These are phyloP conservation scores for Drosophila ficusphila DNA, from an alignment of 1,140 invertebrate genomes.

Conservation along the genomic window DNA sequence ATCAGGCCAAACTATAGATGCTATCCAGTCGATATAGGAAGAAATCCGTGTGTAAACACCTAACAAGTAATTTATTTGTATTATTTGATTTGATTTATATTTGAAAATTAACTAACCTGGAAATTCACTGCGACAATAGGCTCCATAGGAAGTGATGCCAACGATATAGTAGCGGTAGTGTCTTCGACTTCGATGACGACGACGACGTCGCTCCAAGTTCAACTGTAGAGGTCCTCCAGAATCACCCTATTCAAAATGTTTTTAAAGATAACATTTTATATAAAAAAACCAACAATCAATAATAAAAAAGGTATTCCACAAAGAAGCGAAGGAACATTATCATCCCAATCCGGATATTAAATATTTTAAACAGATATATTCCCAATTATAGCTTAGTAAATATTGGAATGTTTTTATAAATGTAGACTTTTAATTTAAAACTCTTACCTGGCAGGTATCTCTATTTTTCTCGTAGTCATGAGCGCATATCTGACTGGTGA, in stretches of 20 bases:
- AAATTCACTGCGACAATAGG: constrained; percentile 67
- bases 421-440: too few relatives aligned
- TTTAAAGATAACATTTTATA: too few relatives aligned
- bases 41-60: constrained; percentile 85
- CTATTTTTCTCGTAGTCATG: constrained; percentile 57
- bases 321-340: too few relatives aligned
- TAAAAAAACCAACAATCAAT: too few relatives aligned
- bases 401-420: too few relatives aligned
- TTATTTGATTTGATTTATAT: background rate
- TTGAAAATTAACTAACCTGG: constrained; percentile 36
- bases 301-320: too few relatives aligned
- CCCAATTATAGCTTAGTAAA: too few relatives aligned
- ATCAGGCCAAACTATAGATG: constrained; percentile 80
- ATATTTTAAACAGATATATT: too few relatives aligned
- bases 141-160: constrained; percentile 79
- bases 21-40: constrained; percentile 85
- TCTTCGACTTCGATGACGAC: constrained; percentile 17
- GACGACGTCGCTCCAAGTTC: constrained; percentile 68
- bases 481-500: constrained; percentile 63
- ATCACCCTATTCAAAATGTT: too few relatives aligned
- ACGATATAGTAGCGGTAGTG: constrained; percentile 64
- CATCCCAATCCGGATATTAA: too few relatives aligned
- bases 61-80: background rate
- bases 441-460: constrained; percentile 67
- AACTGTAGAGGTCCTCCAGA: constrained; percentile 63